Base-by-base conservation (phyloP, 2,113 vertebrate species). In the Panthera leo region DNA sequence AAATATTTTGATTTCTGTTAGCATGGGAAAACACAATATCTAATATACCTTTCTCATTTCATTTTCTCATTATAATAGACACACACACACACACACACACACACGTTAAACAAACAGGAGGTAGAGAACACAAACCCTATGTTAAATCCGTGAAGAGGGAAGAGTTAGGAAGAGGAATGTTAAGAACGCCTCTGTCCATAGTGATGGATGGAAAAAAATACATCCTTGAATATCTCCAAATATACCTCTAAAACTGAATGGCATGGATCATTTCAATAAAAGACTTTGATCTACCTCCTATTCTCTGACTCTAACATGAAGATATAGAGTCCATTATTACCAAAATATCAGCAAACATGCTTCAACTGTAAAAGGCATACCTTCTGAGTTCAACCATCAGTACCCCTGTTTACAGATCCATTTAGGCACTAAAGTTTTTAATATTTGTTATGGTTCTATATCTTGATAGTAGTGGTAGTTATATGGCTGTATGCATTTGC, bases 1-100 rank as follows among this genome's bases (percentile, higher is more conserved):
- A 95, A 95, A 94, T 36, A 93, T 27, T 78, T 61, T 61, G 27
- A 80, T 79, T 25, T 2, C 21, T 78, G 8, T 96, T 94, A 80
- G n/a, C 70, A 78, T 51, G 36, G n/a, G 29, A 78, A 89, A 83
- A 94, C 71, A 68, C 4, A 70, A 16, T 70, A 67, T 78, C 2
- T 89, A 53, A 61, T 91, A 36, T 25, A 15, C 53, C 67, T 14
- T 18, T 93, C 7, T 89, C 45, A 79, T 23, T 84, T 89, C 45
- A 73, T 23, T 84, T 85, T 75, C 89, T 42, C 8, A 58, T 39
- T 92, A 39, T 61, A 91, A 85, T 23, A 76, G 8, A 84, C 7
- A 95, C 23, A 71, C 11, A 78, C 6, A 61, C 13, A 78, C 10
- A 82, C 19, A 51, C 39, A 85, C 42, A 95, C 29, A 34, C 16